Evolutionary conservation across 1,140 invertebrate genomes (phyloP).

Genomic region (Penaeus indicus): DNA sequence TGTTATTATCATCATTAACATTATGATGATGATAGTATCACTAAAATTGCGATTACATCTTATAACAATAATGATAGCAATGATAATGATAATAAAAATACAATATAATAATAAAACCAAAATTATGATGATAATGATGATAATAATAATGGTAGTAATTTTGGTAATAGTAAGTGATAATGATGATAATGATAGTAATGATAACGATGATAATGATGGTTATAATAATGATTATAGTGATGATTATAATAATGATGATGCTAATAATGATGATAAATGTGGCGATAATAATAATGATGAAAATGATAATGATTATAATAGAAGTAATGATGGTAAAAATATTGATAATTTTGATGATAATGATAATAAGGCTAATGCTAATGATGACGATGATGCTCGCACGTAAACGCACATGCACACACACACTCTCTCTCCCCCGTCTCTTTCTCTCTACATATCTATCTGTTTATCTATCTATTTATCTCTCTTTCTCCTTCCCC

Average conservation of each 20-base stretch:
- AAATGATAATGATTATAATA: background rate
- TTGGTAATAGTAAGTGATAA: too few relatives aligned
- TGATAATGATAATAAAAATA: conserved; percentile 27
- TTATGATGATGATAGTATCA: background rate
- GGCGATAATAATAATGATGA: background rate
- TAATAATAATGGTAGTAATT: conserved; percentile 3
- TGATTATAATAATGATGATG: background rate
- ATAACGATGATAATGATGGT: background rate
- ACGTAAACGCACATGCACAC: background rate
- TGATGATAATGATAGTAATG: background rate
- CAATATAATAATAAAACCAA: background rate
- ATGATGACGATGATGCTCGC: background rate
- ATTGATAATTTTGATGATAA: background rate
- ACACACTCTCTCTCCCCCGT: background rate
- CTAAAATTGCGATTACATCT: too few relatives aligned
- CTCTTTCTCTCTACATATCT: background rate
- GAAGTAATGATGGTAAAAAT: background rate
- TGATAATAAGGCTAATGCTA: background rate
- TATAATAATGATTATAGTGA: background rate
- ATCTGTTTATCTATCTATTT: too few relatives aligned
- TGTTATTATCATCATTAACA: background rate
- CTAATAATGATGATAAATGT: too few relatives aligned
- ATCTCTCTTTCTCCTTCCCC: background rate
- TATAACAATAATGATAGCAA: too few relatives aligned
- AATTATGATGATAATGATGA: background rate